Percentiles rank a stretch among this genome's conserved stretches.
phyloP scores from a whole-genome alignment of 2,113 vertebrate species.

The Vidua macroura region DNA sequence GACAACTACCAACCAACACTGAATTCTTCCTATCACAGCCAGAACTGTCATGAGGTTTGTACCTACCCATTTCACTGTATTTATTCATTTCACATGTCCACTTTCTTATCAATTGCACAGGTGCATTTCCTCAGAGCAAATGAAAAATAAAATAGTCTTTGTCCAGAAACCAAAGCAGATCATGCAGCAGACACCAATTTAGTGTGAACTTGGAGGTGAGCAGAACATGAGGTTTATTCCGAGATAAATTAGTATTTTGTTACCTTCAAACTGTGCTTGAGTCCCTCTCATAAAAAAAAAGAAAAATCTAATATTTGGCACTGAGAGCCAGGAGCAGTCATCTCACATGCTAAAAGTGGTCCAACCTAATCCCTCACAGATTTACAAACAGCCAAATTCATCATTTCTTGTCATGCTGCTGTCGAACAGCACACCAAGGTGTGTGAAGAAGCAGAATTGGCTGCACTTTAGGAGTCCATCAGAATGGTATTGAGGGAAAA shows the following conservation, averaged over 20 bases:
- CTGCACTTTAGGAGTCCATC: slow-evolving; percentile 21
- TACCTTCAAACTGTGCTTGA: neutral
- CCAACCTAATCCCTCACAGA: neutral
- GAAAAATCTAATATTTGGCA: neutral
- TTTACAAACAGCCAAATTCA: slow-evolving; percentile 30
- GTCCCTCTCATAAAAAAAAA: neutral
- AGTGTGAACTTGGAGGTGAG: neutral
- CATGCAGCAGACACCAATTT: neutral
- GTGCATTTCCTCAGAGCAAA: neutral
- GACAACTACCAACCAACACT: neutral
- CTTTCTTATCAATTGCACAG: neutral
- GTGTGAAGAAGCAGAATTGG: slow-evolving; percentile 4
- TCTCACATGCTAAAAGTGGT: neutral
- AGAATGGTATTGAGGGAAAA: slow-evolving; percentile 12
- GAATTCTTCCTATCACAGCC: neutral
- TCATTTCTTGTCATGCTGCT: slow-evolving; percentile 8
- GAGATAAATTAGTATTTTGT: neutral
- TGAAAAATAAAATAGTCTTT: neutral
- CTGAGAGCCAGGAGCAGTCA: neutral
- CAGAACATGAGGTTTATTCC: neutral
- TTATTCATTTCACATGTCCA: neutral
- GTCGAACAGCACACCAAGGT: neutral
- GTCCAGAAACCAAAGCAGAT: neutral
- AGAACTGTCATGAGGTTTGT: neutral
- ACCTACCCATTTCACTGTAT: neutral